Base-by-base conservation (phyloP, 2,888 invertebrate genomes). In the Liodrosophila aerea region DNA sequence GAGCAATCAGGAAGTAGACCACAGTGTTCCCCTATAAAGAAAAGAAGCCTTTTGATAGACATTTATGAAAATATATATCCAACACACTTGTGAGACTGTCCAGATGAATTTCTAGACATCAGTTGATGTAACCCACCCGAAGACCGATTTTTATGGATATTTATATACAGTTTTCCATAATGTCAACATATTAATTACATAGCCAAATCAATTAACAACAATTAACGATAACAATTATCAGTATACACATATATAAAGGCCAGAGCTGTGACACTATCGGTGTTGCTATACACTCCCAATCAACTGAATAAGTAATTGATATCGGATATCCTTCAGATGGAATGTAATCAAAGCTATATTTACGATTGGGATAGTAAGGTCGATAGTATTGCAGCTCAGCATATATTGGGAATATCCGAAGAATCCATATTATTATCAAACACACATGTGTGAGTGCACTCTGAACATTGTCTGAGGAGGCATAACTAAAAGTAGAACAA, bases 11-110 rank as follows among this genome's bases (percentile, higher is more conserved):
- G 46, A 64, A 60, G 73, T 57, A 70, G 75, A 69, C 72, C 78
- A 75, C 47, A 76, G 85, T 72, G 85, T 85, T 85, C 70, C 66
- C 76, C 54, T 29, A 16, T 13, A 64, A 45, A 44, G 22, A 22
- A 50, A 31, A 11, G 59, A 45, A 36, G 49, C 29, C 50, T 63
- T 68, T 77, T 70, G 70, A 70, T 64, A 80, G 36, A n/a, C n/a
- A 63, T 22, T 52, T 75, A 45, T 56, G 39, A 44, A 5, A 16
- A 39, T 39, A 16, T 9, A 16, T 15, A 36, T 4, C 3, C 27
- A 16, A 40, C 22, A 7, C 18, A 39, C 37, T 70, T 47, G 57
- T 53, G 64, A 71, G 71, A 71, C 71, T 71, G 74, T 64, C 56
- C 39, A 45, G 37, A 63, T n/a, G 40, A 22, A 37, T 45, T 59